These are phyloP conservation scores for Acanthococcus lagerstroemiae DNA, from an alignment of 2,888 invertebrate species.

Conservation along the genomic window DNA sequence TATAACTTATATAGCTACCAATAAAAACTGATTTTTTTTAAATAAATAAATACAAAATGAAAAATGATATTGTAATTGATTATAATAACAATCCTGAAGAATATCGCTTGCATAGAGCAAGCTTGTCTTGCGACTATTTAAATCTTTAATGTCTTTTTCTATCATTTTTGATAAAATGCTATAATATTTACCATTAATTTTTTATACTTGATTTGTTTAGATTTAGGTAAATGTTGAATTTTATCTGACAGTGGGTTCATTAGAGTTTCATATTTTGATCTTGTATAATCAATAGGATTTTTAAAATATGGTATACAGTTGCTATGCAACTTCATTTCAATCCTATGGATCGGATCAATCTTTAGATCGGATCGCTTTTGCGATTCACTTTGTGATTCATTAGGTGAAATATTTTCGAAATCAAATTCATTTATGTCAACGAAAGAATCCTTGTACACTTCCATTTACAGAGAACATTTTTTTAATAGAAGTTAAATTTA, in stretches of 20 bases:
- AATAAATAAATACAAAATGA: neutral
- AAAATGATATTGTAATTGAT: no score
- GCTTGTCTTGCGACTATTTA: neutral
- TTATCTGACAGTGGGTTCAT: conserved; percentile 16
- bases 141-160: conserved; percentile 2
- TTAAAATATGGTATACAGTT: conserved; percentile 15
- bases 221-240: conserved; percentile 23
- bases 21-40: neutral
- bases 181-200: conserved; percentile 22
- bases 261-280: conserved; percentile 23
- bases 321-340: neutral
- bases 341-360: no score
- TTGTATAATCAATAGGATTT: neutral
- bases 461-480: conserved; percentile 7
- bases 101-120: no score
- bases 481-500: neutral
- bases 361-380: no score
- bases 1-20: no score
- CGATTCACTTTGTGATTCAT: no score
- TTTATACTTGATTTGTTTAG: conserved; percentile 4
- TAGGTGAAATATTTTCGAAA: conserved; percentile 10
- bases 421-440: conserved; percentile 11
- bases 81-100: no score
- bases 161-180: conserved; percentile 13
- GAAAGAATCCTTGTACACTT: conserved; percentile 35